phyloP scores from a whole-genome alignment of 2,797 vertebrate species.

The Serranus cabrilla region DNA sequence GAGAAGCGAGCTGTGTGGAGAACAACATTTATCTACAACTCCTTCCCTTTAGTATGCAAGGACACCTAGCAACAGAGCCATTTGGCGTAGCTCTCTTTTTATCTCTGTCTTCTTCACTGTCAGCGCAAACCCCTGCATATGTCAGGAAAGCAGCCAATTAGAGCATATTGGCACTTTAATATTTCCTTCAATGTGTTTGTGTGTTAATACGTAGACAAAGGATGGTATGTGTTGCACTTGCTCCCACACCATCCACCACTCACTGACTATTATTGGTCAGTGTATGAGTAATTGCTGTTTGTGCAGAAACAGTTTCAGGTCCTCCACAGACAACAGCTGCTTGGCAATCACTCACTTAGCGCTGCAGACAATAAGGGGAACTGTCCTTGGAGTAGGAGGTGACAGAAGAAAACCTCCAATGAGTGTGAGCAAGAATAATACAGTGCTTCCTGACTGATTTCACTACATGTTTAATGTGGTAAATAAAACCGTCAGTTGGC shows the following conservation, averaged over 20 bases:
- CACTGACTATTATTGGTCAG: constrained; percentile 20
- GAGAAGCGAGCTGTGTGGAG: constrained; percentile 59
- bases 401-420: neutral
- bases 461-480: neutral
- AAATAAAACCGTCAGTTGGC: neutral
- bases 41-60: constrained; percentile 65
- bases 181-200: constrained; percentile 2
- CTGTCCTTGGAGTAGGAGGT: constrained; percentile 26
- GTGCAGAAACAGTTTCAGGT: constrained; percentile 24
- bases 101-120: constrained; percentile 22
- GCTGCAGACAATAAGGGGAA: constrained; percentile 17
- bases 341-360: constrained; percentile 36
- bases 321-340: constrained; percentile 29
- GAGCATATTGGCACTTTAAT: constrained; percentile 6
- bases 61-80: constrained; percentile 56
- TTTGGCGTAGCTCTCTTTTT: constrained; percentile 3
- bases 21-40: constrained; percentile 73
- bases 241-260: constrained; percentile 1
- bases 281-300: constrained; percentile 39
- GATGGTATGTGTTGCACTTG: neutral
- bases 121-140: constrained; percentile 16
- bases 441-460: neutral
- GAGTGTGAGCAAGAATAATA: constrained; percentile 5
- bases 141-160: constrained; percentile 27
- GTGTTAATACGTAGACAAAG: neutral